Base-by-base conservation (phyloP, 2,797 vertebrate genomes). In the Myiotriccus ornatus region DNA sequence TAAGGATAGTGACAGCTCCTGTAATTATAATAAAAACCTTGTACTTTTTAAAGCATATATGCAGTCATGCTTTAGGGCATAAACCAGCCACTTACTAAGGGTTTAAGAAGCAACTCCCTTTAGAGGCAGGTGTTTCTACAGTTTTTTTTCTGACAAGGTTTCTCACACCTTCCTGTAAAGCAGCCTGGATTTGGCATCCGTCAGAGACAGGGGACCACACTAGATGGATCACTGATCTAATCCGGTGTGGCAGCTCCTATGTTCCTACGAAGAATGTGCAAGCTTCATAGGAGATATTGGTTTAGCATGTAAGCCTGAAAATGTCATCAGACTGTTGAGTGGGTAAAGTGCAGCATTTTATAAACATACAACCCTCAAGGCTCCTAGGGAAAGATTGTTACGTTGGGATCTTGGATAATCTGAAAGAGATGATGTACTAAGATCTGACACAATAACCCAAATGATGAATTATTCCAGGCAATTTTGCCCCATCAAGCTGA, bases 391-490 rank as follows among this genome's bases (percentile, higher is more conserved):
- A 95, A 93, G 71, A 94, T 84, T 89, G 85, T 95, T 95, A 94
- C 80, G 39, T 86, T 76, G 81, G 90, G 84, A 95, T 96, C 92
- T 62, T 70, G 78, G 89, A 93, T 96, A 92, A 96, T 90, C 83
- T 94, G 85, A 93, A 96, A 71, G 60, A 65, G 34, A 95, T 95
- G 96, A 96, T 93, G 81, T 95, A 93, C 84, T 87, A 82, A 95
- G 80, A 81, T 94, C 89, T 96, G 87, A 97, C 93, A 97, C 91
- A 95, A 90, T 95, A 93, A 96, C 78, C 88, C 94, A 96, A 95
- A 49, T 93, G 85, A 97, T 97, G 86, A 97, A 97, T 97, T 97
- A 96, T 95, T 94, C 91, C 90, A 86, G 94, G 88, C 91, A 97
- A 96, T 93, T 95, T 96, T 93, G 68, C 87, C 83, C 95, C 89